phyloP scores from a whole-genome alignment of 1,140 invertebrate species.

The Sycobia sp. region DNA sequence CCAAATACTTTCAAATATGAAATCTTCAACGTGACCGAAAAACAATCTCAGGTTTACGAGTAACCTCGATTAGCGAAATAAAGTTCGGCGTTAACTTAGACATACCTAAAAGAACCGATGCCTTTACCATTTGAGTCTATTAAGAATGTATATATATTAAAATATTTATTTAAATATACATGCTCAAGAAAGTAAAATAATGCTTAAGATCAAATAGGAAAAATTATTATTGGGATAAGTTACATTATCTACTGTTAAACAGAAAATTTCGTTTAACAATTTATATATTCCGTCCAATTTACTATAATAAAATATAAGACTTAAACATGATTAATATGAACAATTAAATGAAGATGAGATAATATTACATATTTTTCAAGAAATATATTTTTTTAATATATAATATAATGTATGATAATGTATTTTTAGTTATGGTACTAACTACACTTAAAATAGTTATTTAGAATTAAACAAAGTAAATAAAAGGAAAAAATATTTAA shows the following conservation, averaged over 20 bases:
- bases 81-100: too few relatives aligned
- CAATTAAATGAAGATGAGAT: constrained; percentile 5
- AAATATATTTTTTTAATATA: constrained; percentile 3
- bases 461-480: too few relatives aligned
- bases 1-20: too few relatives aligned
- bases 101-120: not conserved
- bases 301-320: not conserved
- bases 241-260: not conserved
- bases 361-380: constrained; percentile 1
- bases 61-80: too few relatives aligned
- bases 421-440: not conserved
- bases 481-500: too few relatives aligned
- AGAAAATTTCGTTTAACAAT: not conserved
- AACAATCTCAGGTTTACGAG: too few relatives aligned
- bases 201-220: too few relatives aligned
- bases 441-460: too few relatives aligned
- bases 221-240: not conserved
- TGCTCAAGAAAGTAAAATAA: not conserved
- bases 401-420: not conserved
- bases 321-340: not conserved
- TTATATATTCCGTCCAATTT: constrained; percentile 15
- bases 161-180: not conserved
- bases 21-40: too few relatives aligned
- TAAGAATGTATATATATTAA: not conserved
- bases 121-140: not conserved